A percentile compares a stretch with the other conserved stretches of the same genome.
phyloP scores from a whole-genome alignment of 2,888 invertebrate genomes.

The Agrilus biguttatus region DNA sequence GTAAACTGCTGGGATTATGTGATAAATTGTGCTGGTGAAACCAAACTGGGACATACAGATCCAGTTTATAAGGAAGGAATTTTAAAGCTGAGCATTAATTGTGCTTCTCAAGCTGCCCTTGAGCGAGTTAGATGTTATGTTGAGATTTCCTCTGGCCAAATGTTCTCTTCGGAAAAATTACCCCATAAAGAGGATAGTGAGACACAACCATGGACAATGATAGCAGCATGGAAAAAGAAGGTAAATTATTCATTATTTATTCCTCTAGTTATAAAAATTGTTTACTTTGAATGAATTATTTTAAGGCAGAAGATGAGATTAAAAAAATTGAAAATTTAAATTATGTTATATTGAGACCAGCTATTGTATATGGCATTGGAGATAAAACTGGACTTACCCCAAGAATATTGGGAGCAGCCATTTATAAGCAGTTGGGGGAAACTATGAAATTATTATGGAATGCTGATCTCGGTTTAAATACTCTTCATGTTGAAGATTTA shows the following conservation, averaged over 20 bases:
- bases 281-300: conserved; percentile 1
- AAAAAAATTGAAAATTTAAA: conserved; percentile 50
- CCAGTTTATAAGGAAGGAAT: conserved; percentile 86
- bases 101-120: conserved; percentile 61
- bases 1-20: conserved; percentile 55
- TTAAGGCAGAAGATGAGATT: conserved; percentile 59
- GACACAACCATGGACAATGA: conserved; percentile 71
- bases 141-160: conserved; percentile 74
- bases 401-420: conserved; percentile 70
- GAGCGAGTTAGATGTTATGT: conserved; percentile 56
- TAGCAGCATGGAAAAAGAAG: conserved; percentile 69
- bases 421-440: conserved; percentile 77
- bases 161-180: conserved; percentile 66
- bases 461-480: conserved; percentile 69
- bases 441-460: conserved; percentile 89
- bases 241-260: conserved; percentile 10
- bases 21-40: conserved; percentile 85
- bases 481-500: conserved; percentile 76
- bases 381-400: conserved; percentile 74
- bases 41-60: conserved; percentile 75
- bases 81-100: conserved; percentile 66
- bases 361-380: conserved; percentile 74
- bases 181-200: conserved; percentile 64
- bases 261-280: neutral
- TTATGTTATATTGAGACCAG: conserved; percentile 69